Evolutionary conservation across 2,797 vertebrate species (phyloP).

Genomic region (Mormyrops boulengeri): DNA sequence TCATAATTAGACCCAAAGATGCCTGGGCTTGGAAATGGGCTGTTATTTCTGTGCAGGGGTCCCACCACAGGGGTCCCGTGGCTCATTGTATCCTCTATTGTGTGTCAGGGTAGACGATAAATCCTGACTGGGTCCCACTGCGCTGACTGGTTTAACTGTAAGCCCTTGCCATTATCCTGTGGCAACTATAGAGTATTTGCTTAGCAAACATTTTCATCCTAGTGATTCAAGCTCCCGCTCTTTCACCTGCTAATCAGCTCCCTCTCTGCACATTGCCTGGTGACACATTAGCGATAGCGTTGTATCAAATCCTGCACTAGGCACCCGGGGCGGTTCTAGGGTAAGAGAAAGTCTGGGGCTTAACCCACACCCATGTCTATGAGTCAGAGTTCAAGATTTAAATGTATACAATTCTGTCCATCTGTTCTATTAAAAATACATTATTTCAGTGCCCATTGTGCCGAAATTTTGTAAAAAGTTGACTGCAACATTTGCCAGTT

Average conservation of each 20-base stretch:
- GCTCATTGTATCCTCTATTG: not conserved
- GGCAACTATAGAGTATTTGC: not conserved
- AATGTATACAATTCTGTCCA: not conserved
- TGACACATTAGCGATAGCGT: not conserved
- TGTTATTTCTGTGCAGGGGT: not conserved
- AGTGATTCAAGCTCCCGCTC: not conserved
- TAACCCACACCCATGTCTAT: not conserved
- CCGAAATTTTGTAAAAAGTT: not conserved
- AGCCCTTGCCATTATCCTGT: not conserved
- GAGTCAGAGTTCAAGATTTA: not conserved
- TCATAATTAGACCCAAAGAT: not conserved
- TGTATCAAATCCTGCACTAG: not conserved
- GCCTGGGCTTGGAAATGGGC: not conserved
- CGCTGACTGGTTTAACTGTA: not conserved
- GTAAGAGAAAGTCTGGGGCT: not conserved
- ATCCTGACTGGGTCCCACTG: not conserved
- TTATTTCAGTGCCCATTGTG: not conserved
- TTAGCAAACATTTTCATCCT: constrained; percentile 8
- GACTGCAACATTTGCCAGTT: not conserved
- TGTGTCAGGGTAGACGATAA: not conserved
- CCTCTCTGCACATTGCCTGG: not conserved
- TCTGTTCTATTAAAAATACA: not conserved
- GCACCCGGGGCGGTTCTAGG: not conserved
- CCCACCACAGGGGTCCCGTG: not conserved
- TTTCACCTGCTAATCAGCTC: not conserved